Base-by-base conservation (phyloP, 2,113 vertebrate genomes). In the Baryphthengus martii region DNA sequence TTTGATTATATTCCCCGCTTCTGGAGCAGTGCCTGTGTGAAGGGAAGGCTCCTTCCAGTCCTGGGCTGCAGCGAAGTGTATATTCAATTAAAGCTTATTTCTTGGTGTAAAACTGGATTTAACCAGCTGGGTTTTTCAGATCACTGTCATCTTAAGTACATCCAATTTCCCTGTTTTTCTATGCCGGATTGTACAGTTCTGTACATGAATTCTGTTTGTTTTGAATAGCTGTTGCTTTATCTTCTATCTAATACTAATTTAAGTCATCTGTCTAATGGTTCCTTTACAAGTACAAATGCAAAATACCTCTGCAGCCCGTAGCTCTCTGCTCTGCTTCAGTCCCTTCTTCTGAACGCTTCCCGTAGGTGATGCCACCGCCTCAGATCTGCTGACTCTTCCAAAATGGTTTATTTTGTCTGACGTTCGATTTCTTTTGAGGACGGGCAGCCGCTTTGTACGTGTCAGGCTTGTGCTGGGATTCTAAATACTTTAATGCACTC, bases 401-500 rank as follows among this genome's bases (percentile, higher is more conserved):
- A 17, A 84, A 42, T 17, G 45, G 6, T 67, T 95, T 84, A 55
- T 89, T 89, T 84, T 61, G 56, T 67, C 84, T 93, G 79, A 72
- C 76, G 65, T 52, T n/a, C 4, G 12, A 81, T 86, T 93, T 37
- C 80, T 87, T 92, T 81, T 92, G 84, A 87, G 76, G 90, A 70
- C 67, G 80, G 83, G 66, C 76, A 90, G 35, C 70, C 53, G 58
- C 88, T 92, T 90, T 5, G 2, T 44, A 71, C 72, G 72, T 90
- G 86, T 94, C 90, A 88, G 77, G 35, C 52, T 89, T 37, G 58
- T 78, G 63, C 59, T 65, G 37, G 80, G 81, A 62, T 94, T 91
- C 68, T 72, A 93, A 89, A 87, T 85, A 72, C 83, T 95, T 95
- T 81, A 90, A 94, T 89, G 65, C 70, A 78, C 90, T 93, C 88